A percentile compares a stretch with the other conserved stretches of the same genome.
These are phyloP conservation scores for Anguilla marmorata DNA, from an alignment of 2,797 vertebrate genomes.

Conservation along the genomic window DNA sequence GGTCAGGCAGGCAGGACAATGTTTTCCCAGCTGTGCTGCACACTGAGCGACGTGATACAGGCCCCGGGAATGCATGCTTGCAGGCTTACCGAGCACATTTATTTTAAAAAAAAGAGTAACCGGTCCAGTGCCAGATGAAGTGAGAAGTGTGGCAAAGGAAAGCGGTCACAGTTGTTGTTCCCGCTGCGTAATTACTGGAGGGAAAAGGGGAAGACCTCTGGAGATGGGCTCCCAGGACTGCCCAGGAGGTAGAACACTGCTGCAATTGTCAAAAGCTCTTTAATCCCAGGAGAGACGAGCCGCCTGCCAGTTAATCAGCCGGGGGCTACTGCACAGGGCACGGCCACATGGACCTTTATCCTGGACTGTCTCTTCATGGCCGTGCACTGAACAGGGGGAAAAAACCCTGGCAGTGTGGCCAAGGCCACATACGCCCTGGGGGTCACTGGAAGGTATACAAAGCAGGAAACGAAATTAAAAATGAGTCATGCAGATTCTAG, in stretches of 20 bases:
- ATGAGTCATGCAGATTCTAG: neutral
- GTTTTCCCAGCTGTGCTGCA: neutral
- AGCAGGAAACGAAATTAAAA: neutral
- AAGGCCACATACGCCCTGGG: neutral
- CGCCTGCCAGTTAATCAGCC: slow-evolving; percentile 7
- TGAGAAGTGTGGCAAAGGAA: neutral
- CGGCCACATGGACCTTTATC: neutral
- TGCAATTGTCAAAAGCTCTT: slow-evolving; percentile 6
- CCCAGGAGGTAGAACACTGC: neutral
- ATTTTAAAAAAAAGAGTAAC: neutral
- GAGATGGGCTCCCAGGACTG: neutral
- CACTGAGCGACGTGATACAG: neutral
- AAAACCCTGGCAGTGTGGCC: neutral
- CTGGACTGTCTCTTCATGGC: neutral
- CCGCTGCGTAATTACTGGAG: neutral
- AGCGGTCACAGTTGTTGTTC: neutral
- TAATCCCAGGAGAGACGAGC: neutral
- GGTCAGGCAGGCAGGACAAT: neutral
- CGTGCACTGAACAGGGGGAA: neutral
- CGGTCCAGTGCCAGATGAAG: neutral
- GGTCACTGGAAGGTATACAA: neutral
- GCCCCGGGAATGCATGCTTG: neutral
- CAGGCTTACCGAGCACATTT: neutral
- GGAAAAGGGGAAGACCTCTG: neutral
- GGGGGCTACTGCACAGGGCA: neutral